Evolutionary conservation across 2,113 vertebrate genomes (phyloP), one percentile per base, ranked within the genome.

Genomic region (Bos javanicus): DNA sequence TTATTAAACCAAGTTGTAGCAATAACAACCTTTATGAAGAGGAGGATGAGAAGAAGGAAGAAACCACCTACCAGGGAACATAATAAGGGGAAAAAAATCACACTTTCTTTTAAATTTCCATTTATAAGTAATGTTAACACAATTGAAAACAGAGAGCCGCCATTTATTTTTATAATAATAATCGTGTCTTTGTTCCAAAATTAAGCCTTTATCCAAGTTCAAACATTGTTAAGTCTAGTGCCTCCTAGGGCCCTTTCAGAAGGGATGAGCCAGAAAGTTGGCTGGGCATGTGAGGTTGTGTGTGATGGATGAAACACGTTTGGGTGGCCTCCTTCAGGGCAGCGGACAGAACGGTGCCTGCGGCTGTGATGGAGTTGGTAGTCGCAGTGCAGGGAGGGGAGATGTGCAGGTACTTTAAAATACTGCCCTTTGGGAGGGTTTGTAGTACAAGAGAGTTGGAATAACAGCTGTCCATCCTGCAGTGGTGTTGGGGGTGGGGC

Each of bases 1-100:
- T 99, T 99, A 98, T 98, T 98, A 98, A 98, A 98, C 97, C 96
- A 97, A 98, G 98, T 98, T 99, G 97, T 95, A 98, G 98, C 98
- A 98, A 97, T 99, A 98, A 98, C 97, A 98, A 97, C 96, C 91
- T 98, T 98, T 97, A 95, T 46, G 98, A 98, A 96, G 96, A 98
- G 91, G 96, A 98, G 90, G 97, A 90, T 89, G 83, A 95, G 89
- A 95, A 95, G 62, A 95, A 97, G 91, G 93, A 96, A 95, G 98
- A 96, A 97, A 62, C 97, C 98, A 98, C 98, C 98, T 98, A 97
- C 97, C 95, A 98, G 98, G 93, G 98, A 98, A 96, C 93, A 95
- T 8, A 98, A 62, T 98, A 78, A 98, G 98, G 95, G 97, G 94
- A 91, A 98, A 98, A 98, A 98, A 98, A 98, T 98, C 97, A 95